These are phyloP conservation scores for Illadopsis cleaveri DNA, from an alignment of 2,113 vertebrate species.

Conservation along the genomic window DNA sequence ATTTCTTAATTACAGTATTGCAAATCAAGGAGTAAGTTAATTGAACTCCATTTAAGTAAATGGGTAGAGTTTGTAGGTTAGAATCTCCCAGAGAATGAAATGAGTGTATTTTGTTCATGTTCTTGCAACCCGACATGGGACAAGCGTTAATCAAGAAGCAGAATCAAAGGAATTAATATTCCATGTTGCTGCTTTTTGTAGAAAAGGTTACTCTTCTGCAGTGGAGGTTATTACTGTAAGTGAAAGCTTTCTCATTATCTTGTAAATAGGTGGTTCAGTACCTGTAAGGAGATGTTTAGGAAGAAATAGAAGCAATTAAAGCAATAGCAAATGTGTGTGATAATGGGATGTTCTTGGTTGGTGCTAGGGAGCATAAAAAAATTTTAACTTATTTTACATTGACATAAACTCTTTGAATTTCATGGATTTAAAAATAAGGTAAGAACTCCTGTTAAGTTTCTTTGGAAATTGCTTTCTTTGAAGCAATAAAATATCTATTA, in stretches of 20 bases:
- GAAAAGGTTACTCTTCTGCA: background rate
- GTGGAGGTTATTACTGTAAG: background rate
- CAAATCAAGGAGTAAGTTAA: background rate
- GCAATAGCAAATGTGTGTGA: background rate
- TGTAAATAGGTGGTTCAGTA: background rate
- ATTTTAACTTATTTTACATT: background rate
- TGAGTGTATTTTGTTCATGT: background rate
- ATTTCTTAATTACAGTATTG: background rate
- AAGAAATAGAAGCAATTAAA: conserved; percentile 33
- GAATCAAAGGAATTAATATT: conserved; percentile 10
- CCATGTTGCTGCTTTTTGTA: background rate
- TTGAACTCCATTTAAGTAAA: background rate
- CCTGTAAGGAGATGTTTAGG: background rate
- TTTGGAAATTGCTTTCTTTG: background rate
- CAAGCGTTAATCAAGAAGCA: background rate
- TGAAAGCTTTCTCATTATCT: background rate
- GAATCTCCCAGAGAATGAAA: background rate
- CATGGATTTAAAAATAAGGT: conserved; percentile 1
- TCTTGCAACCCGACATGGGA: background rate
- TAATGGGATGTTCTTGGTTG: background rate
- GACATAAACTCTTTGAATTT: background rate
- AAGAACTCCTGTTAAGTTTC: background rate
- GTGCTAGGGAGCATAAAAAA: background rate
- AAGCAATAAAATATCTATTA: background rate
- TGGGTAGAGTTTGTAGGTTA: background rate